Conservation (phyloP, 1,140 invertebrate species). For the Ladona fulva region DNA sequence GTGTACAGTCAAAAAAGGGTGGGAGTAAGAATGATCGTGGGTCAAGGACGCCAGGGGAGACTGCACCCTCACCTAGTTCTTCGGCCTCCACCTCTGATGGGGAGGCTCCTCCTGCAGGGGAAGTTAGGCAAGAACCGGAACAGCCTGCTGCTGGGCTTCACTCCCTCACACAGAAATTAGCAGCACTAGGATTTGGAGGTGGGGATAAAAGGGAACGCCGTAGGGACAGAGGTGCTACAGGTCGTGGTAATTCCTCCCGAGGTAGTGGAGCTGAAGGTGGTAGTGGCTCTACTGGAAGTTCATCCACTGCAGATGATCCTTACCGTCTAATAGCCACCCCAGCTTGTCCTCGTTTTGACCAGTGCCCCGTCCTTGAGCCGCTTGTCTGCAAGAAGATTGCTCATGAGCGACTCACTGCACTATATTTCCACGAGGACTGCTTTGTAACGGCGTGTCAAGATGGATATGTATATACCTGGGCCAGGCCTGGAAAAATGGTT, state of each 20-base stretch:
- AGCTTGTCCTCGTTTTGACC: conserved; percentile 88
- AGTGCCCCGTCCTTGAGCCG: conserved; percentile 93
- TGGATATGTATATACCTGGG: conserved; percentile 96
- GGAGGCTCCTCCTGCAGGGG: not conserved
- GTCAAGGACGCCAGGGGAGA: conserved; percentile 2
- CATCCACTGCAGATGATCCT: conserved; percentile 53
- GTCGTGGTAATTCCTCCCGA: not conserved
- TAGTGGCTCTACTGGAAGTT: conserved; percentile 13
- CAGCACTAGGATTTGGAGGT: not conserved
- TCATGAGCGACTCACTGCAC: conserved; percentile 86
- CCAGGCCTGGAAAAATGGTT: conserved; percentile 67
- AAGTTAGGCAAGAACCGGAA: conserved; percentile 10
- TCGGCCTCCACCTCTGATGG: conserved; percentile 32
- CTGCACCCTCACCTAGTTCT: conserved; percentile 19
- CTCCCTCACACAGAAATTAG: not conserved
- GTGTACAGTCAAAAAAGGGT: not conserved
- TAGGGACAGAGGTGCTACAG: not conserved
- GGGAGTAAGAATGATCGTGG: conserved; percentile 2
- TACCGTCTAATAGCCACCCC: conserved; percentile 77
- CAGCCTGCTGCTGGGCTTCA: not conserved
- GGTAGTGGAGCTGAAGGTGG: conserved; percentile 17
- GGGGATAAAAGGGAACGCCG: not conserved
- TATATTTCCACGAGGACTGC: conserved; percentile 93
- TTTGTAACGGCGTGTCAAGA: conserved; percentile 97
- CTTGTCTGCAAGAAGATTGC: conserved; percentile 96